Percentiles rank a stretch among this genome's conserved stretches.
phyloP scores from a whole-genome alignment of 2,797 vertebrate genomes.

The Holocentrus rufus region DNA sequence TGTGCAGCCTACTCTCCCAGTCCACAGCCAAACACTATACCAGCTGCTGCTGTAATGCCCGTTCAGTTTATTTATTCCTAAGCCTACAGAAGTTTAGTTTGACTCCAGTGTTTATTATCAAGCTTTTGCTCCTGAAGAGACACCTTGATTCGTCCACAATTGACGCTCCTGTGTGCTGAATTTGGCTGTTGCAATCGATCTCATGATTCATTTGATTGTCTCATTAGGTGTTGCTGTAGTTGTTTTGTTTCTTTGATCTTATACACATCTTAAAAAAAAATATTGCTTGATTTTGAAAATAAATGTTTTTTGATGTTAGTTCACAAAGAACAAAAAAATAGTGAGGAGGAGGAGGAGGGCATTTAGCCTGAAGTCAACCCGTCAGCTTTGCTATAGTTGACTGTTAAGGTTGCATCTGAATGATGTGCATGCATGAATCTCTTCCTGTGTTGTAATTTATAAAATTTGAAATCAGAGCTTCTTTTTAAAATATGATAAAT shows the following conservation, averaged over 20 bases:
- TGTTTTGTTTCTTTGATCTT: conserved; percentile 45
- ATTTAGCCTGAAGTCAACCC: conserved; percentile 6
- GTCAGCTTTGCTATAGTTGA: background rate
- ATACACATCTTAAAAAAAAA: conserved; percentile 9
- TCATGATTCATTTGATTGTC: conserved; percentile 47
- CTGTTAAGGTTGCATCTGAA: conserved; percentile 38
- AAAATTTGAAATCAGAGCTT: conserved; percentile 24
- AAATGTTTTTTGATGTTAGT: conserved; percentile 12
- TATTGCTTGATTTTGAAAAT: conserved; percentile 39
- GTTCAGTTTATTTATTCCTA: conserved; percentile 76
- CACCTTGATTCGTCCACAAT: conserved; percentile 64
- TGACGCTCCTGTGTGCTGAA: conserved; percentile 40
- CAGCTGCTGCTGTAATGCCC: conserved; percentile 72
- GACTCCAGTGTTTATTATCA: conserved; percentile 71
- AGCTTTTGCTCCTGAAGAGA: conserved; percentile 53
- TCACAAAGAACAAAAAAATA: conserved; percentile 19
- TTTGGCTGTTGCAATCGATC: conserved; percentile 47
- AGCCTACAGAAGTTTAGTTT: conserved; percentile 67
- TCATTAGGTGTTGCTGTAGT: conserved; percentile 46
- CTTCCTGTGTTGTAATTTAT: conserved; percentile 38
- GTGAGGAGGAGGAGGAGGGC: background rate
- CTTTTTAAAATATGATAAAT: conserved; percentile 37
- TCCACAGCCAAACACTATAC: conserved; percentile 67
- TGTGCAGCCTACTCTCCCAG: conserved; percentile 22
- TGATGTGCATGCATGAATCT: conserved; percentile 48